Evolutionary conservation across 1,140 invertebrate genomes (phyloP), one percentile per base, ranked within the genome.

Genomic region (Tigriopus japonicus): DNA sequence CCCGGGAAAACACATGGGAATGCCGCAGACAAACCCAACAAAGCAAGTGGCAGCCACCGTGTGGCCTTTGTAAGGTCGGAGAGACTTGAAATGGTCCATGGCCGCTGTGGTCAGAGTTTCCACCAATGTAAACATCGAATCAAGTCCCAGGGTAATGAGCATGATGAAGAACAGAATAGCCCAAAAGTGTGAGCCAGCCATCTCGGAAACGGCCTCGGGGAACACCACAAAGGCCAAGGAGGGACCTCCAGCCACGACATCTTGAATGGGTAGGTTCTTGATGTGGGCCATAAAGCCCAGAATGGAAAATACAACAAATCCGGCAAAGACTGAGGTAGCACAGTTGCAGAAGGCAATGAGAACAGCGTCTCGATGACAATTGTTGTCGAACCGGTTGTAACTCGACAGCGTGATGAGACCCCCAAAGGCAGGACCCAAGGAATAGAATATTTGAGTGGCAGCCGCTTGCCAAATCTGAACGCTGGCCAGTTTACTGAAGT

Each of bases 401-500:
- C 75, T 77, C 52, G 78, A 71, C 10, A 80, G 65, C 17, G 76
- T 78, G 51, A 79, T 78, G 17, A 80, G 68, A 13, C 77, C 76
- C 28, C 77, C 78, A 69, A 76, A 78, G 13, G 70, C 73, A 41
- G 74, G 68, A 14, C 76, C 75, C 42, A 77, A 66, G 19, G 72
- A 74, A 65, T 75, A 77, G 68, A 77, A 78, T 42, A 78, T 76
- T 66, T 76, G 75, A n/a, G 72, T 72, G 6, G 66, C 62, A 13
- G 66, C 66, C 71, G 73, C 19, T 72, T 73, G 58, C 74, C 75
- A 66, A 19, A 66, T 63, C 53, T 67, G 59, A 9, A 82, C 80
- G 63, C 89, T 85, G 63, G 78, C 74, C 0, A 97, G 75, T 72
- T 90, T 90, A 52, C 86, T 81, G 79, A 90, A 93, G 70, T 95